These are phyloP conservation scores for Barypeithes pellucidus DNA, from an alignment of 2,888 invertebrate species.

Conservation along the genomic window DNA sequence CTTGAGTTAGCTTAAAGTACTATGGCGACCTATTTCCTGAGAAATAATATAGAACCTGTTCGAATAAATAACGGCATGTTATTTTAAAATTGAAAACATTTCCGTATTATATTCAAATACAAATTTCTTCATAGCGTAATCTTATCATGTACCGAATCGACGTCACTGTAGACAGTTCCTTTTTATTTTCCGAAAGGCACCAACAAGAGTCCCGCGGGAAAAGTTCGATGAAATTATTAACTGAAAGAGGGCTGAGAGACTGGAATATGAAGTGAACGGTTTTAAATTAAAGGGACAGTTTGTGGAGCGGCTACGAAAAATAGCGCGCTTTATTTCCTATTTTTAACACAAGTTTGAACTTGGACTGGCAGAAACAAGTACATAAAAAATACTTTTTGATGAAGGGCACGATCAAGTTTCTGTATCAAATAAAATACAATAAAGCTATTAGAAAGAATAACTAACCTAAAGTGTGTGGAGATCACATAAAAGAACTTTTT, in stretches of 20 bases:
- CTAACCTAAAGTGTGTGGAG: not conserved
- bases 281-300: conserved; percentile 28
- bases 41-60: too few species aligned
- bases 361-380: too few species aligned
- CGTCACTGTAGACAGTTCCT: conserved; percentile 22
- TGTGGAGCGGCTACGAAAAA: not conserved
- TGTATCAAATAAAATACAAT: not conserved
- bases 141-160: not conserved
- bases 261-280: conserved; percentile 33
- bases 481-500: conserved; percentile 11
- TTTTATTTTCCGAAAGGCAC: conserved; percentile 24
- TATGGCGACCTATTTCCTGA: too few species aligned
- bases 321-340: not conserved
- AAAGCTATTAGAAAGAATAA: conserved; percentile 1
- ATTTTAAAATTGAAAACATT: not conserved
- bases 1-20: too few species aligned
- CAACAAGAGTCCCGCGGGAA: conserved; percentile 9
- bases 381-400: too few species aligned
- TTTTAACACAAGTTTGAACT: not conserved
- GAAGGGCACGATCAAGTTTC: not conserved
- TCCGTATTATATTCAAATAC: not conserved
- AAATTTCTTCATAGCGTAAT: not conserved
- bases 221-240: conserved; percentile 41
- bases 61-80: not conserved
- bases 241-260: conserved; percentile 23